These are phyloP conservation scores for Pluvialis apricaria DNA, from an alignment of 2,113 vertebrate genomes.

Conservation along the genomic window DNA sequence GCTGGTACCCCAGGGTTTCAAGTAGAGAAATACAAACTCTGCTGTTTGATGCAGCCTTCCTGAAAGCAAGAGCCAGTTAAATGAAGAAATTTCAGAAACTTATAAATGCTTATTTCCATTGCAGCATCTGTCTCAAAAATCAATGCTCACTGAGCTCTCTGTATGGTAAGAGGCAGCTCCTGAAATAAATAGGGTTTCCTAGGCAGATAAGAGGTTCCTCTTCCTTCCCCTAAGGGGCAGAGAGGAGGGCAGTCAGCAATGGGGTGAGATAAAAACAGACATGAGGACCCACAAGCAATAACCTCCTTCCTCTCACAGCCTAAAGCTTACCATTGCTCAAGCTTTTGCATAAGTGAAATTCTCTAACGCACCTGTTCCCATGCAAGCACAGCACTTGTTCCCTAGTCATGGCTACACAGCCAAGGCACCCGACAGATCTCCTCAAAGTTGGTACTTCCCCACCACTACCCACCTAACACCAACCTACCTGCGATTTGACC, in stretches of 20 bases:
- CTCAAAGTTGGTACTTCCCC: neutral
- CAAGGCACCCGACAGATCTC: neutral
- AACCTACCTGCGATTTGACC: neutral
- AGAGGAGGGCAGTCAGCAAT: neutral
- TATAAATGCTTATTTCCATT: neutral
- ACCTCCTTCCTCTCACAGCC: neutral
- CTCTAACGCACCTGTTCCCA: neutral
- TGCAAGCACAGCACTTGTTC: neutral
- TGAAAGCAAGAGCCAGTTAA: neutral
- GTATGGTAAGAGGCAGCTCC: neutral
- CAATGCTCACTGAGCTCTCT: neutral
- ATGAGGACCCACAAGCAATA: neutral
- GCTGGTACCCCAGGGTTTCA: neutral
- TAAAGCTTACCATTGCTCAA: neutral
- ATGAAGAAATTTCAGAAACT: neutral
- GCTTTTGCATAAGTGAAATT: neutral
- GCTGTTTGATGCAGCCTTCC: neutral
- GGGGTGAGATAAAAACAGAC: neutral
- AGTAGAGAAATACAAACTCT: neutral
- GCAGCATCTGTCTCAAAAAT: neutral
- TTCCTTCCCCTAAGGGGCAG: neutral
- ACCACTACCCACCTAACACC: neutral
- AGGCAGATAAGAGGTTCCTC: neutral
- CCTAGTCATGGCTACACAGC: neutral
- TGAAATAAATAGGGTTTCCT: neutral